These are phyloP conservation scores for Cataglyphis hispanica DNA, from an alignment of 1,140 invertebrate species.

Conservation along the genomic window DNA sequence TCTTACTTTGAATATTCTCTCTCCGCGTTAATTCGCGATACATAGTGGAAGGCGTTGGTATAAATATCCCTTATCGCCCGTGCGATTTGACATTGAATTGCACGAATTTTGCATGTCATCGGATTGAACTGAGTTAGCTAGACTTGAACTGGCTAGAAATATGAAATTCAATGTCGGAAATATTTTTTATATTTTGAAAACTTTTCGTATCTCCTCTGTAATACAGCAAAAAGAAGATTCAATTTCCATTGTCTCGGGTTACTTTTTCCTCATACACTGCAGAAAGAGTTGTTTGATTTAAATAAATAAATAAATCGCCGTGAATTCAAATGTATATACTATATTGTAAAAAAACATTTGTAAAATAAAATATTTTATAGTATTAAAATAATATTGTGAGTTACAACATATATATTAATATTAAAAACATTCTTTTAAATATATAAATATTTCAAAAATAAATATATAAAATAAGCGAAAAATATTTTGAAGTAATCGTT, in stretches of 20 bases:
- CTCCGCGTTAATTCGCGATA: constrained; percentile 17
- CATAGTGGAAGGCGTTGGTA: background rate
- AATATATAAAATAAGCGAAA: background rate
- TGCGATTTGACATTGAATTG: too few relatives aligned
- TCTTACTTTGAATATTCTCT: background rate
- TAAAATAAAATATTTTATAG: too few relatives aligned
- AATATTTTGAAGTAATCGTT: background rate
- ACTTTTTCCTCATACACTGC: background rate
- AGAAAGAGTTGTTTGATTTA: background rate
- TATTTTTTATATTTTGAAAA: background rate
- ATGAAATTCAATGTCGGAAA: background rate
- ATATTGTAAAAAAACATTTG: background rate
- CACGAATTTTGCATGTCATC: background rate
- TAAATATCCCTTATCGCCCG: background rate
- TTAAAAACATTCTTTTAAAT: background rate
- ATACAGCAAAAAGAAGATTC: background rate
- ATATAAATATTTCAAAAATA: background rate
- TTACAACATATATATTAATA: background rate
- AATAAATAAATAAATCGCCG: background rate
- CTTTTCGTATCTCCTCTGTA: background rate
- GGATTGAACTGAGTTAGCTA: too few relatives aligned
- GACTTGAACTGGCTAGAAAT: background rate
- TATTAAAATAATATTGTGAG: background rate
- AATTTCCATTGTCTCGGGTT: background rate
- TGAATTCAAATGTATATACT: background rate